Percentiles rank a stretch among this genome's conserved stretches.
These are phyloP conservation scores for Cyanoramphus novaezelandiae DNA, from an alignment of 2,113 vertebrate genomes.

Conservation along the genomic window DNA sequence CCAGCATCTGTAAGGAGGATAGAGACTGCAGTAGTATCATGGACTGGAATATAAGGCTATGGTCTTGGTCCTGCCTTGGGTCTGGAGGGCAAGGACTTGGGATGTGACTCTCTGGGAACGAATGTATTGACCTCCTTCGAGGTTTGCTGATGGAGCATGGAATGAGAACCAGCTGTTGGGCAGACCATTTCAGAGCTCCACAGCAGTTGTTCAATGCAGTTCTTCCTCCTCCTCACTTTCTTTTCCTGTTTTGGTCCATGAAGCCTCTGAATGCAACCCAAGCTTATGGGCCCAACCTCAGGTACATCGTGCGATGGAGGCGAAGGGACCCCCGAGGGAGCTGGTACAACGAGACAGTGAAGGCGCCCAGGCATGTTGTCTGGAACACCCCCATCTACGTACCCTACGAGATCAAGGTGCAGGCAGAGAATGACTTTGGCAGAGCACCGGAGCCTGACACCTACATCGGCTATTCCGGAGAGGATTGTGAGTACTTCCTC, in stretches of 20 bases:
- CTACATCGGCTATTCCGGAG: constrained; percentile 89
- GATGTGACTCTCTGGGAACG: neutral
- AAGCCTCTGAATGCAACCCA: constrained; percentile 85
- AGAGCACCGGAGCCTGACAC: constrained; percentile 83
- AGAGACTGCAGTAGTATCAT: accelerated
- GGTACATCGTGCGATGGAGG: constrained; percentile 88
- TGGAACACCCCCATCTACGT: constrained; percentile 86
- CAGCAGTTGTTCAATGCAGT: neutral
- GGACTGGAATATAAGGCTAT: neutral
- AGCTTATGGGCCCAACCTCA: constrained; percentile 85
- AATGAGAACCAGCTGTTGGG: neutral
- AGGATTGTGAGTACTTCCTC: constrained; percentile 88
- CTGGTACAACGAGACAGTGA: constrained; percentile 85
- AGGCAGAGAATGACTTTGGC: constrained; percentile 91
- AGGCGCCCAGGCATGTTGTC: constrained; percentile 76
- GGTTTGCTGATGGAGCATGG: neutral
- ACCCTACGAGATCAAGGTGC: constrained; percentile 92
- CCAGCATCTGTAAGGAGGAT: neutral
- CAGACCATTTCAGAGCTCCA: neutral
- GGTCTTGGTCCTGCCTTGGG: neutral
- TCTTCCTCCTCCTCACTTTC: neutral
- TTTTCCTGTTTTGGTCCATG: neutral
- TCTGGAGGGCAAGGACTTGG: neutral
- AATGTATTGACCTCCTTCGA: neutral
- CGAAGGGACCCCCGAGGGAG: constrained; percentile 78